Evolutionary conservation across 2,888 invertebrate genomes (phyloP).

Genomic region (Amblyjoppa fuscipennis): DNA sequence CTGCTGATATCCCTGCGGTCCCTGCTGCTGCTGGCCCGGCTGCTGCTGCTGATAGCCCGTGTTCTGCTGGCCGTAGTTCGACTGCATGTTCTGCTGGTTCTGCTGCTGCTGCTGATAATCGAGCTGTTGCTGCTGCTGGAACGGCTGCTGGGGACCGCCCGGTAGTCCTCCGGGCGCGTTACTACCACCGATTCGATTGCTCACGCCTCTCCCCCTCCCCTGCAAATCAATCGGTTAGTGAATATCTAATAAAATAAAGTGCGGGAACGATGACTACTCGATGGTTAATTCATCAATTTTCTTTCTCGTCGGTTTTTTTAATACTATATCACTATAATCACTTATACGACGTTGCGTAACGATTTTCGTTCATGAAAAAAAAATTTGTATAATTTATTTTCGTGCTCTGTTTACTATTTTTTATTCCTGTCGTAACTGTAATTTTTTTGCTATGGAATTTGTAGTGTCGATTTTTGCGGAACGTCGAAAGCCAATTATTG

Average conservation of each 20-base stretch:
- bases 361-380: background rate
- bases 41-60: constrained; percentile 69
- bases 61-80: constrained; percentile 78
- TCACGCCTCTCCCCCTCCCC: constrained; percentile 89
- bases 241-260: background rate
- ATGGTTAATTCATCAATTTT: background rate
- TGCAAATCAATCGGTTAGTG: constrained; percentile 77
- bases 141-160: constrained; percentile 81
- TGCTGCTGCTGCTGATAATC: constrained; percentile 76
- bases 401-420: background rate
- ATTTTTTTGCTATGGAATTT: background rate
- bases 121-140: constrained; percentile 79
- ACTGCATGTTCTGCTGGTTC: constrained; percentile 72
- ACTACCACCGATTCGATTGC: constrained; percentile 87
- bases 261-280: background rate
- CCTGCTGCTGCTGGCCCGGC: constrained; percentile 67
- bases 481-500: constrained; percentile 8
- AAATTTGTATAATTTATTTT: background rate
- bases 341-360: background rate
- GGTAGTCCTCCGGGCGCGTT: constrained; percentile 88
- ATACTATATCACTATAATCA: background rate
- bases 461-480: background rate
- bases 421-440: background rate
- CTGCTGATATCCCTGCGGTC: constrained; percentile 75
- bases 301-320: background rate